phyloP scores from a whole-genome alignment of 2,888 invertebrate species.

The Pardosa pseudoannulata region DNA sequence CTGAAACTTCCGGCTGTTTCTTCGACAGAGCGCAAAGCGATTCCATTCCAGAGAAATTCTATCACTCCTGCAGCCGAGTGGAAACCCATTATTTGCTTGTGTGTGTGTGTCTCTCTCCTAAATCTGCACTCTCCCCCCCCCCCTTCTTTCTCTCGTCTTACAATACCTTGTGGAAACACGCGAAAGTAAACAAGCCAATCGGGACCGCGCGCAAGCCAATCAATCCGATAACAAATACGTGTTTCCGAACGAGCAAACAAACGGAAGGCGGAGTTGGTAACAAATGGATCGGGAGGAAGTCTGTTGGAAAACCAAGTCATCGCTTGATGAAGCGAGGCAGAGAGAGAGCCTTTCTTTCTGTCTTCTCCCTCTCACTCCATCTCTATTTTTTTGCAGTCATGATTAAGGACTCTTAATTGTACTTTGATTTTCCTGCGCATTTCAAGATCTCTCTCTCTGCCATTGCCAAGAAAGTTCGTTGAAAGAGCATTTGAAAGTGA shows the following conservation, averaged over 20 bases:
- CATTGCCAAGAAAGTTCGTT: too few species aligned
- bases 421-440: too few species aligned
- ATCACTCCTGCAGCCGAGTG: background rate
- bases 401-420: too few species aligned
- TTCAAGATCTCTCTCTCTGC: too few species aligned
- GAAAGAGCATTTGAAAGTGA: too few species aligned
- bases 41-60: background rate
- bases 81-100: slow-evolving; percentile 22
- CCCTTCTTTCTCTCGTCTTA: too few species aligned
- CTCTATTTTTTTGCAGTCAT: too few species aligned
- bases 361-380: too few species aligned
- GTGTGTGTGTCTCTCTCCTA: background rate
- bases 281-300: slow-evolving; percentile 28
- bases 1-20: background rate
- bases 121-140: too few species aligned
- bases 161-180: too few species aligned
- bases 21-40: background rate
- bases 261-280: slow-evolving; percentile 24
- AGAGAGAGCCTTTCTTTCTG: too few species aligned
- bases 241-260: slow-evolving; percentile 41
- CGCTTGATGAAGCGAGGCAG: slow-evolving; percentile 11
- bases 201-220: slow-evolving; percentile 14
- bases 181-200: background rate
- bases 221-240: slow-evolving; percentile 23
- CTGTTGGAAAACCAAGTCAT: slow-evolving; percentile 39